These are phyloP conservation scores for Calonectris borealis DNA, from an alignment of 2,113 vertebrate genomes.

Conservation along the genomic window DNA sequence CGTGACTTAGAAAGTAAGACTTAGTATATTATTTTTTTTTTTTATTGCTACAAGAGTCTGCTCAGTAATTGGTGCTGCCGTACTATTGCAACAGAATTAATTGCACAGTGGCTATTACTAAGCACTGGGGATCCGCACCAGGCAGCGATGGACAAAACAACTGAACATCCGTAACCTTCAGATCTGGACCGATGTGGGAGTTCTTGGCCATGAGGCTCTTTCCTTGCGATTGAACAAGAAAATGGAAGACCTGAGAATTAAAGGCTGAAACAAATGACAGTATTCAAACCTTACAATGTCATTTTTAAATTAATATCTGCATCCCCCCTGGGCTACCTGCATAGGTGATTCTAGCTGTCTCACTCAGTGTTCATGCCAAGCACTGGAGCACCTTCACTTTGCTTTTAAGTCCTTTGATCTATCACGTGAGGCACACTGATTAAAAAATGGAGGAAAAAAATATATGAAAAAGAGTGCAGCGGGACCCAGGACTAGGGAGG, in stretches of 20 bases:
- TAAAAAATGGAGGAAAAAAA: not conserved
- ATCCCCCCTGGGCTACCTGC: not conserved
- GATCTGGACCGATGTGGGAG: not conserved
- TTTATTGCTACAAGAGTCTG: constrained; percentile 47
- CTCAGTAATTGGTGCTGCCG: constrained; percentile 49
- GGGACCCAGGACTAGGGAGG: not conserved
- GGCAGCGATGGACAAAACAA: not conserved
- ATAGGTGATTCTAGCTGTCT: not conserved
- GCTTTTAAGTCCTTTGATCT: not conserved
- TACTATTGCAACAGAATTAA: constrained; percentile 44
- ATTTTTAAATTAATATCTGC: not conserved
- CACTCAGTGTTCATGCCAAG: not conserved
- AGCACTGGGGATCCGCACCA: not conserved
- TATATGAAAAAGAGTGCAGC: not conserved
- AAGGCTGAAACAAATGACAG: not conserved
- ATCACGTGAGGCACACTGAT: not conserved
- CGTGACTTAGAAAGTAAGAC: not conserved
- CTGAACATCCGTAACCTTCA: not conserved
- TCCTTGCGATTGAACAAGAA: not conserved
- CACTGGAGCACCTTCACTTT: not conserved
- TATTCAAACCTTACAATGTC: not conserved
- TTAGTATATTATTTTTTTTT: constrained; percentile 1
- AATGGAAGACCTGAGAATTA: not conserved
- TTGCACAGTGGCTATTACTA: not conserved
- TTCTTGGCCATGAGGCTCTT: not conserved